phyloP scores from a whole-genome alignment of 2,113 vertebrate genomes.

The Halcyon senegalensis region DNA sequence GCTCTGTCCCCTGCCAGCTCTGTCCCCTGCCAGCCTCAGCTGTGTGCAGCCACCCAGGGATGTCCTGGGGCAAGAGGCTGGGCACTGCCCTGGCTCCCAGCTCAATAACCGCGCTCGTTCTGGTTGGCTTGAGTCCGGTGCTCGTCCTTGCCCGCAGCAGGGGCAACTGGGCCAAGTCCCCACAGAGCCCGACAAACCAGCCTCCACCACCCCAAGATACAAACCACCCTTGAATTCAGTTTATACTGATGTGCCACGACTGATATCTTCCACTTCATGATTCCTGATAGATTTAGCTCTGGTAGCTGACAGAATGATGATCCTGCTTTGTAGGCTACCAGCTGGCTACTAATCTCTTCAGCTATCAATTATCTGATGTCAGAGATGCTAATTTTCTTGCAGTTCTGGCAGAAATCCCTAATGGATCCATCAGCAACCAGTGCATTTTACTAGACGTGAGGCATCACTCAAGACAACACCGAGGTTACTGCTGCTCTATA shows the following conservation, averaged over 20 bases:
- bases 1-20: not conserved
- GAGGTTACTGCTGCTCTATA: rapidly evolving
- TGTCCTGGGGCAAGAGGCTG: not conserved
- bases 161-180: not conserved
- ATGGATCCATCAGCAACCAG: not conserved
- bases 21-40: not conserved
- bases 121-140: not conserved
- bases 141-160: not conserved
- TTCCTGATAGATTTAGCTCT: not conserved
- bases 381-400: not conserved
- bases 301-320: not conserved
- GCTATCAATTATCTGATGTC: not conserved
- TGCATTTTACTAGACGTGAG: rapidly evolving
- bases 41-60: not conserved
- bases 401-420: not conserved
- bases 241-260: not conserved
- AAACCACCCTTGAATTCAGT: not conserved
- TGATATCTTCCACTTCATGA: not conserved
- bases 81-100: not conserved
- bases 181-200: not conserved
- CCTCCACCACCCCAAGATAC: not conserved
- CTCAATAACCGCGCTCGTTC: not conserved
- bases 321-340: not conserved
- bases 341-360: not conserved
- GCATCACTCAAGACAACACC: rapidly evolving